These are phyloP conservation scores for Sparidentex hasta DNA, from an alignment of 2,797 vertebrate genomes.

Conservation along the genomic window DNA sequence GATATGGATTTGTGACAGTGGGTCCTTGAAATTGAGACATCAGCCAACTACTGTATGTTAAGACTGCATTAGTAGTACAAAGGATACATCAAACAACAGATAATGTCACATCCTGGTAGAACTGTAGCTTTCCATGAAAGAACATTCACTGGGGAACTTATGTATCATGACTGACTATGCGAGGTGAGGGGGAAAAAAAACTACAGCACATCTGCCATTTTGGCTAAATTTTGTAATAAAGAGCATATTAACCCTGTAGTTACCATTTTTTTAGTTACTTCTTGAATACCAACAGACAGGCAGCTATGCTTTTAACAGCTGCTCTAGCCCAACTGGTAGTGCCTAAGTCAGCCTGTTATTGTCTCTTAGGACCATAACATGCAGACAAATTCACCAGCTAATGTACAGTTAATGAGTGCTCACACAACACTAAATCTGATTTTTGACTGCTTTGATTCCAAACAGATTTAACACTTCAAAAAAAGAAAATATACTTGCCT, in stretches of 20 bases:
- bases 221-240: conserved; percentile 1
- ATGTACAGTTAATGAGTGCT: conserved; percentile 9
- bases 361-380: conserved; percentile 9
- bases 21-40: conserved; percentile 16
- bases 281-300: conserved; percentile 23
- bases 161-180: background rate
- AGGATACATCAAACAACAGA: background rate
- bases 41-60: background rate
- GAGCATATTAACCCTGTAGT: background rate
- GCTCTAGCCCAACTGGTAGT: conserved; percentile 9
- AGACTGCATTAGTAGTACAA: background rate
- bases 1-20: conserved; percentile 9
- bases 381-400: conserved; percentile 6
- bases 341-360: background rate
- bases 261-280: conserved; percentile 8
- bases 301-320: conserved; percentile 21
- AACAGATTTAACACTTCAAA: background rate
- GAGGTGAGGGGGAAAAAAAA: background rate
- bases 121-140: background rate
- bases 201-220: background rate
- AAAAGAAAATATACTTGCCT: background rate
- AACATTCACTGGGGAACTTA: background rate
- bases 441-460: background rate
- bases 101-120: background rate
- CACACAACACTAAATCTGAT: conserved; percentile 2